A percentile compares a stretch with the other conserved stretches of the same genome.
Evolutionary conservation across 2,797 vertebrate genomes (phyloP).

Genomic region (Mormyrus proboscirostris): DNA sequence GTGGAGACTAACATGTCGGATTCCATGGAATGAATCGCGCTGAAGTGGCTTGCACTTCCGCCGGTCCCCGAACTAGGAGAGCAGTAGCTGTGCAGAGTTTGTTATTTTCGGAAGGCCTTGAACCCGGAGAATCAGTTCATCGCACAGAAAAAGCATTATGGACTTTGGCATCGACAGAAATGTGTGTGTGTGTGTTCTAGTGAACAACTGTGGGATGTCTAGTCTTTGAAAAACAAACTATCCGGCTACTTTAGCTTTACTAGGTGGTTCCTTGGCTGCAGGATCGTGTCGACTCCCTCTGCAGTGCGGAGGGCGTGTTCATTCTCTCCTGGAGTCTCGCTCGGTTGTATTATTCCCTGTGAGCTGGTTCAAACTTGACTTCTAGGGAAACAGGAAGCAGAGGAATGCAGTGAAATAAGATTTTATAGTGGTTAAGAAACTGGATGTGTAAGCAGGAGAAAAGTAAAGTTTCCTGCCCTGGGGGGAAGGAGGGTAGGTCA

Average conservation of each 20-base stretch:
- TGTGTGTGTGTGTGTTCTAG: not conserved
- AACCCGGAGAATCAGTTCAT: not conserved
- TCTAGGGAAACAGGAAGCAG: not conserved
- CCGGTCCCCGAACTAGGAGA: not conserved
- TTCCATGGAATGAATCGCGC: not conserved
- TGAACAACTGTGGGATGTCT: not conserved
- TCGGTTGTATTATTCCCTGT: not conserved
- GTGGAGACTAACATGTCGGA: not conserved
- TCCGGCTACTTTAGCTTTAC: not conserved
- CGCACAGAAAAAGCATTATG: not conserved
- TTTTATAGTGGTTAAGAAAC: constrained; percentile 8
- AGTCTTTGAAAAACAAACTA: constrained; percentile 9
- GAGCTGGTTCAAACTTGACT: not conserved
- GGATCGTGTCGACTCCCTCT: not conserved
- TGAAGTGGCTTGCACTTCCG: not conserved
- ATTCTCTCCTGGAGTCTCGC: not conserved
- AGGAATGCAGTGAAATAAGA: constrained; percentile 4
- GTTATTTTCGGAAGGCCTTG: constrained; percentile 9
- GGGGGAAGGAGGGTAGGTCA: constrained; percentile 2
- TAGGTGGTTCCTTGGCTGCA: not conserved
- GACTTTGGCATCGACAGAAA: not conserved
- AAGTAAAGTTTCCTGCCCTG: not conserved
- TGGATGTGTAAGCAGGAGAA: not conserved
- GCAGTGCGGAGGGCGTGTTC: not conserved
- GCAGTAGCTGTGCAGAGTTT: not conserved